These are phyloP conservation scores for Drosophila mojavensis DNA, from an alignment of 1,140 invertebrate genomes.

Conservation along the genomic window DNA sequence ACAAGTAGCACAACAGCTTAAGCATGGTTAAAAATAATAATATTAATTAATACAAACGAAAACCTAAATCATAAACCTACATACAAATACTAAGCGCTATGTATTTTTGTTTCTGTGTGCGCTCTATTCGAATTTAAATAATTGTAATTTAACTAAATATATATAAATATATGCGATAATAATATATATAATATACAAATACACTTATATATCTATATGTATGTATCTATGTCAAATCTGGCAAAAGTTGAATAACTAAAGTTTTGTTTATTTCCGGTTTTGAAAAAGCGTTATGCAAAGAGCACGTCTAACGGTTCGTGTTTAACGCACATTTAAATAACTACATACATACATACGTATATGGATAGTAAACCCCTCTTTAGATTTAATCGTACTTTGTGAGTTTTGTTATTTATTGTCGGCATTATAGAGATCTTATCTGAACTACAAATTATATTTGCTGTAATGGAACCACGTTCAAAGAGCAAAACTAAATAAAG, in stretches of 20 bases:
- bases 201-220: slow-evolving; percentile 28
- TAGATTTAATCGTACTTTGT: slow-evolving; percentile 76
- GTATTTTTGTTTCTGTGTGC: slow-evolving; percentile 57
- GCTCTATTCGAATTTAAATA: slow-evolving; percentile 82
- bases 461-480: slow-evolving; percentile 72
- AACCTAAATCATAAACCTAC: slow-evolving; percentile 12
- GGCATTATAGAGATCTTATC: slow-evolving; percentile 74
- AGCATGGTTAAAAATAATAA: slow-evolving; percentile 38
- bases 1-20: slow-evolving; percentile 56
- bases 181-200: slow-evolving; percentile 41
- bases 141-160: slow-evolving; percentile 62
- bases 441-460: slow-evolving; percentile 76
- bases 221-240: slow-evolving; percentile 36
- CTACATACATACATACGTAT: slow-evolving; percentile 28
- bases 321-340: slow-evolving; percentile 23
- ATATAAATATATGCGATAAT: slow-evolving; percentile 55
- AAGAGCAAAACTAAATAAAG: slow-evolving; percentile 78
- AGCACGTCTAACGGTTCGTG: slow-evolving; percentile 65
- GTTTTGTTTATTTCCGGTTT: slow-evolving; percentile 26
- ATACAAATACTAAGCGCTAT: slow-evolving; percentile 70
- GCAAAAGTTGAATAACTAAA: slow-evolving; percentile 23
- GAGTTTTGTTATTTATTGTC: slow-evolving; percentile 83
- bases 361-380: slow-evolving; percentile 47
- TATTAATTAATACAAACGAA: slow-evolving; percentile 4
- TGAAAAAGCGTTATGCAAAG: slow-evolving; percentile 16